These are phyloP conservation scores for Uria lomvia DNA, from an alignment of 2,113 vertebrate species.

Conservation along the genomic window DNA sequence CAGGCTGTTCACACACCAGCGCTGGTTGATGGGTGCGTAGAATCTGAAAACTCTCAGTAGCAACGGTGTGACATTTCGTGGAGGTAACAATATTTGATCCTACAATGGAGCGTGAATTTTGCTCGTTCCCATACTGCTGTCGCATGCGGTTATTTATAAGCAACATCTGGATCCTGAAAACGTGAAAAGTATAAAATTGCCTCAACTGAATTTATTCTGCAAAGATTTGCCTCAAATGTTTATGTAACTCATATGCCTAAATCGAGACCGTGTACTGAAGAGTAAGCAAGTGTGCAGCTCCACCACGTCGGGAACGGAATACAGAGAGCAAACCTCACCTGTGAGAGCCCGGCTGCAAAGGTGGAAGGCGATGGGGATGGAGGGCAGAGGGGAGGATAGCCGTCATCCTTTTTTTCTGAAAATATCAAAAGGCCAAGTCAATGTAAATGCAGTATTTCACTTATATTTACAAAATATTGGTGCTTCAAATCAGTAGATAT, in stretches of 20 bases:
- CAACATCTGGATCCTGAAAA: background rate
- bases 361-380: background rate
- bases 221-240: background rate
- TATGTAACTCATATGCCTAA: background rate
- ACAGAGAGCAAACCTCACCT: background rate
- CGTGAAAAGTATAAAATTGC: background rate
- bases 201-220: background rate
- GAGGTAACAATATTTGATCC: background rate
- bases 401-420: background rate
- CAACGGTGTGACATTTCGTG: background rate
- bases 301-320: background rate
- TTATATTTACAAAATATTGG: background rate
- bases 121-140: background rate
- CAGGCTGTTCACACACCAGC: background rate
- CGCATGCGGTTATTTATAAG: background rate
- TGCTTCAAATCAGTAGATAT: background rate
- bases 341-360: background rate
- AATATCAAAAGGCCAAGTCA: background rate
- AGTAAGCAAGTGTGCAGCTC: background rate
- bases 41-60: background rate
- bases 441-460: background rate
- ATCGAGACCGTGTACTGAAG: background rate
- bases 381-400: background rate
- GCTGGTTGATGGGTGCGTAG: fast-evolving
- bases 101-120: background rate